Conservation (phyloP, 2,113 vertebrate genomes). For the Zootoca vivipara region DNA sequence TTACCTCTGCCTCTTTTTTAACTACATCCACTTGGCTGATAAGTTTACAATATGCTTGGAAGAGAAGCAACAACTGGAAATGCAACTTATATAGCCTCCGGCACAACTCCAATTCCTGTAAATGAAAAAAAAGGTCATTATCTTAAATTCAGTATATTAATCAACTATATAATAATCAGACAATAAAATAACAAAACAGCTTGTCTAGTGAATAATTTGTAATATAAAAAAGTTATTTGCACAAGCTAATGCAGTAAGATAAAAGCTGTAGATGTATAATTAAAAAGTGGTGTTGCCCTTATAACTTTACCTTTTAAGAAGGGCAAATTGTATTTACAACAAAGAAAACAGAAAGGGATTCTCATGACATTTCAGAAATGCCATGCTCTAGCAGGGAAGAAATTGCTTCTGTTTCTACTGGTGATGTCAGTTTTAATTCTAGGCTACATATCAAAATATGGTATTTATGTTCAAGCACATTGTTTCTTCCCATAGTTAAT, state of each 20-base stretch:
- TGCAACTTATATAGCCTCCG: slow-evolving; percentile 96
- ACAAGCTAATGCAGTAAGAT: slow-evolving; percentile 62
- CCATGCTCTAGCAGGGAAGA: slow-evolving; percentile 28
- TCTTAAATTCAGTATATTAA: slow-evolving; percentile 6
- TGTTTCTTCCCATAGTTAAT: slow-evolving; percentile 24
- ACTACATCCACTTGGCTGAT: slow-evolving; percentile 93
- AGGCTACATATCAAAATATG: slow-evolving; percentile 25
- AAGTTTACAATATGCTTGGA: slow-evolving; percentile 98
- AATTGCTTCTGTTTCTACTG: slow-evolving; percentile 29
- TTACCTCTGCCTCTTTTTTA: slow-evolving; percentile 94
- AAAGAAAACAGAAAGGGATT: slow-evolving; percentile 29
- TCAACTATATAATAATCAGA: slow-evolving; percentile 28
- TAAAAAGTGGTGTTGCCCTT: slow-evolving; percentile 14
- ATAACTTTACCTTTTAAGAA: slow-evolving; percentile 47
- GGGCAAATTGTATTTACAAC: slow-evolving; percentile 58
- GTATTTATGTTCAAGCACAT: neutral
- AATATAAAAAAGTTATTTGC: slow-evolving; percentile 60
- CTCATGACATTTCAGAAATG: slow-evolving; percentile 53
- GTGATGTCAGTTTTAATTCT: slow-evolving; percentile 36
- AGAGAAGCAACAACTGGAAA: slow-evolving; percentile 97
- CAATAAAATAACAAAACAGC: slow-evolving; percentile 22
- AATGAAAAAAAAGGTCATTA: slow-evolving; percentile 39
- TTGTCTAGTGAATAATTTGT: slow-evolving; percentile 47
- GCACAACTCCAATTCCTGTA: slow-evolving; percentile 95
- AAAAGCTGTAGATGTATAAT: slow-evolving; percentile 61